Percentiles rank a stretch among this genome's conserved stretches.
phyloP scores from a whole-genome alignment of 1,140 invertebrate genomes.

The Trissolcus basalis region DNA sequence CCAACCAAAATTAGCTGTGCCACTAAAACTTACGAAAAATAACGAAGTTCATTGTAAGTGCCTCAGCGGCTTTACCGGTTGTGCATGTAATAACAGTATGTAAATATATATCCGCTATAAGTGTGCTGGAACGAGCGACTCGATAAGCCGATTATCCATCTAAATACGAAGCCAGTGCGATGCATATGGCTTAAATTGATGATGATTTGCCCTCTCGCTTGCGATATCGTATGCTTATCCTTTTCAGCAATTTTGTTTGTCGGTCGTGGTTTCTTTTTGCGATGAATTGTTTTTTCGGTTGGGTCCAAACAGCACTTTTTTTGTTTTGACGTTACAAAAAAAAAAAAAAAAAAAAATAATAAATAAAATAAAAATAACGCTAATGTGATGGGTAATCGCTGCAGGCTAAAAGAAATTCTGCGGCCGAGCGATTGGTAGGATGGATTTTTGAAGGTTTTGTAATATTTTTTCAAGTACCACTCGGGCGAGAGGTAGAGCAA shows the following conservation, averaged over 20 bases:
- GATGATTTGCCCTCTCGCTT: constrained; percentile 56
- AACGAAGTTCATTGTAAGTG: constrained; percentile 52
- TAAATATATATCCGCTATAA: constrained; percentile 66
- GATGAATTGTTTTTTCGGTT: constrained; percentile 12
- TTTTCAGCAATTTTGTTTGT: constrained; percentile 43
- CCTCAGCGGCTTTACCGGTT: constrained; percentile 54
- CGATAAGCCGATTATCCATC: constrained; percentile 75
- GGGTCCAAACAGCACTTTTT: no score
- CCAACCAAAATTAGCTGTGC: constrained; percentile 36
- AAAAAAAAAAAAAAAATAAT: no score
- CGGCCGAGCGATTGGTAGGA: constrained; percentile 2
- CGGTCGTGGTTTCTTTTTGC: constrained; percentile 25
- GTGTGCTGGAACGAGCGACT: constrained; percentile 67
- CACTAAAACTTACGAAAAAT: constrained; percentile 39
- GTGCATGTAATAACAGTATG: constrained; percentile 64
- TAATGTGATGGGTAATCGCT: no score
- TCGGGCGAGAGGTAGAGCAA: no score
- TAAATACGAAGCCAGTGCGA: constrained; percentile 75
- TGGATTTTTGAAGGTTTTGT: constrained; percentile 18
- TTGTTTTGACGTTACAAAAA: not conserved
- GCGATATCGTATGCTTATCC: constrained; percentile 7
- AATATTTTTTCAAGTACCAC: constrained; percentile 5
- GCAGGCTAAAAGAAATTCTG: constrained; percentile 4
- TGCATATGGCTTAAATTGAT: constrained; percentile 74
- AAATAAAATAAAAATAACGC: no score